A percentile compares a stretch with the other conserved stretches of the same genome.
Conservation (phyloP, 2,888 invertebrate genomes). For the Cryptosula pallasiana region DNA sequence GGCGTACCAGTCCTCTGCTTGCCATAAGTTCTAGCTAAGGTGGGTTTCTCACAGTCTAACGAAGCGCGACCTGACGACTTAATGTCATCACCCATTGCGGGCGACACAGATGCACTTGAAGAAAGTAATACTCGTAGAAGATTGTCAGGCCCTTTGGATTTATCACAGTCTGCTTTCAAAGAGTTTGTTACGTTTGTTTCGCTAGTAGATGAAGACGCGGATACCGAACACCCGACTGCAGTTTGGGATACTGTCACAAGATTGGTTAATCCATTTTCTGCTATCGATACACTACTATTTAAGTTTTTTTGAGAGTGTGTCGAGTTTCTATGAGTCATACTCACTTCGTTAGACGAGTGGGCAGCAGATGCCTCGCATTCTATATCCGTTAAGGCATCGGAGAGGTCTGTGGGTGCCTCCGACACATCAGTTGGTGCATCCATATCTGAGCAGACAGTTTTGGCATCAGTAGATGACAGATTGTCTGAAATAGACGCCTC, state of each 20-base stretch:
- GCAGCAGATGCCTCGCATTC: not conserved
- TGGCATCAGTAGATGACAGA: not conserved
- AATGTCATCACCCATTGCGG: no score
- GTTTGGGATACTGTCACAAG: not conserved
- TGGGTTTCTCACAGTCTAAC: not conserved
- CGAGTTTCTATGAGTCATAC: not conserved
- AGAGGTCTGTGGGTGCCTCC: conserved; percentile 8
- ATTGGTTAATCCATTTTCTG: no score
- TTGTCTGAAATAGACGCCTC: not conserved
- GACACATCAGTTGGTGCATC: not conserved
- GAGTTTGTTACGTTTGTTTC: not conserved
- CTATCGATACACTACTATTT: no score
- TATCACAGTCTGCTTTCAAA: not conserved
- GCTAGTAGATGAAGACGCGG: not conserved
- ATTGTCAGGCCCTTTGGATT: no score
- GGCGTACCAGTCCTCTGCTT: not conserved
- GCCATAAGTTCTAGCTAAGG: not conserved
- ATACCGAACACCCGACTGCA: not conserved
- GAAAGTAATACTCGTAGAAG: not conserved
- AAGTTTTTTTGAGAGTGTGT: not conserved
- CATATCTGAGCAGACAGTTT: not conserved
- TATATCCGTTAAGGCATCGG: conserved; percentile 6
- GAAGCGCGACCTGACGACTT: no score
- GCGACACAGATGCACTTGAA: not conserved
- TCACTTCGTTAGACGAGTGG: not conserved